Evolutionary conservation across 1,140 invertebrate species (phyloP), one percentile per base, ranked within the genome.

Genomic region (Eulimnadia texana): DNA sequence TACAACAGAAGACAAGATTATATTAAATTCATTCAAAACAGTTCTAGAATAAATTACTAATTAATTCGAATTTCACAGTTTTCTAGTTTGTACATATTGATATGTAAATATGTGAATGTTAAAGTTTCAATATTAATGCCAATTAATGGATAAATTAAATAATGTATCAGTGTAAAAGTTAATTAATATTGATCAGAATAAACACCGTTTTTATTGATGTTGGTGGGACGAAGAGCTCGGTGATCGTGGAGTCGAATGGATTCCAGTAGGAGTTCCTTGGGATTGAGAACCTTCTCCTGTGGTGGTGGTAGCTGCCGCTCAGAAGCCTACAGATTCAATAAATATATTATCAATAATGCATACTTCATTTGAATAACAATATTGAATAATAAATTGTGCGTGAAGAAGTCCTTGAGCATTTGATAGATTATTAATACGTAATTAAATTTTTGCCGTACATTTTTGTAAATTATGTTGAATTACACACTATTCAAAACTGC

Each of bases 241-340:
- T 80, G 80, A 50, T 80, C 80, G 50, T 89, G 86, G 65, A 86
- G 78, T 66, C 88, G 82, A 65, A 96, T 96, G 60, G 90, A 91
- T 61, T 89, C 84, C 76, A 97, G 82, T 0, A 97, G 77, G 65
- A 84, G 79, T 74, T 97, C 92, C 62, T 89, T 77, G 0, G 90
- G 82, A 13, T 88, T 87, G 10, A 82, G 79, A 60, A 81, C 79
- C 51, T 81, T 79, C 33, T 81, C 79, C 13, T 82, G 77, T 6
- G 82, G 80, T 11, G 88, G 84, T 27, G 73, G 72, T 66, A 96
- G 70, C 71, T 90, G 85, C 56, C 93, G 79, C 62, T 94, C 89
- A 6, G 88, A 88, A n/a, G 84, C 88, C 89, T 92, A 67, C 1
- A 9, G 20, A 57, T 22, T 49, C 20, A 29, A 49, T 1, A 51